Base-by-base conservation (phyloP, 2,113 vertebrate species). In the Cyanoramphus novaezelandiae region DNA sequence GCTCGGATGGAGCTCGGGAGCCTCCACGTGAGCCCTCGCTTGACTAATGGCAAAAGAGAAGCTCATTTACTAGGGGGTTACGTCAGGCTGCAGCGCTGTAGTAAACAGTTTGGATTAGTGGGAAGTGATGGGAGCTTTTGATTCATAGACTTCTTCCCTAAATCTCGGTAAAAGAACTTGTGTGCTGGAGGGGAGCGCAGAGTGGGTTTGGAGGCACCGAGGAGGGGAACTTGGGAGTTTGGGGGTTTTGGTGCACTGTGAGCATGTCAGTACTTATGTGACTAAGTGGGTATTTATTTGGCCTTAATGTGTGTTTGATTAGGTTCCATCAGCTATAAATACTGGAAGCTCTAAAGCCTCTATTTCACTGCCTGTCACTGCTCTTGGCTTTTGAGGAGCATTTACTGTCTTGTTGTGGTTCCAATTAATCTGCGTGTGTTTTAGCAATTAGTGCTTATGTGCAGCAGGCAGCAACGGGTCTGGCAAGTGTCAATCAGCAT, bases 271-370 rank as follows among this genome's bases (percentile, higher is more conserved):
- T 88, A 18, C 64, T 88, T 82, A 2, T 55, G 52, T 95, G 92
- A 90, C 90, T 93, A 89, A 93, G 93, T 91, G 91, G 77, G 69
- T 92, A 92, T 95, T 93, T 95, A 85, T 94, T 96, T 92, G 93
- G 91, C 69, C 70, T 53, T 93, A 90, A 90, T 86, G 49, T 92
- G 93, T 93, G 35, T 94, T 96, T 95, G 92, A 94, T 96, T 93
- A 95, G 80, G 87, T 95, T 92, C 67, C 90, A 94, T 88, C 92
- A 94, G 68, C 88, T 92, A 27, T 95, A 95, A 96, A 94, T 93
- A 63, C 83, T 92, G 50, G 63, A 62, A 83, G 83, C 90, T 90
- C 86, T 43, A 37, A 79, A 95, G 90, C 78, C 44, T 89, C 60
- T 80, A 1, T 91, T 95, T 81, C 39, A 0, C 93, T 82, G 82